Evolutionary conservation across 1,140 invertebrate genomes (phyloP).

Genomic region (Zaprionus tsacasi): DNA sequence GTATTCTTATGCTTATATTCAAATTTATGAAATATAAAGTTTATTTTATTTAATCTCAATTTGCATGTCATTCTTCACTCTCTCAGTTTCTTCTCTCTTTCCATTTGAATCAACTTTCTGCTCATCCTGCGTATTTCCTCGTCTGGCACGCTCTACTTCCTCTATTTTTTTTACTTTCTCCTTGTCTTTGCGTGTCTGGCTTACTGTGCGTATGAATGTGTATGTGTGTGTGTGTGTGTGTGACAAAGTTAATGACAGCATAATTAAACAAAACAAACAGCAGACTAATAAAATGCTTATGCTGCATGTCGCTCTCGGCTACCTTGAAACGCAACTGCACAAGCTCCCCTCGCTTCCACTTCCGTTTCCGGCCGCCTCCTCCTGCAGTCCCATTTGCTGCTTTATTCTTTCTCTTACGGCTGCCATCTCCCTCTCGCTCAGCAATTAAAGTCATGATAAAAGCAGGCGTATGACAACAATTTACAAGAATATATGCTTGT

Average conservation of each 20-base stretch:
- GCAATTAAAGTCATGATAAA: conserved; percentile 74
- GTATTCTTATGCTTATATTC: background rate
- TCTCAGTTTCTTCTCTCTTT: background rate
- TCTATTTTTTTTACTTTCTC: background rate
- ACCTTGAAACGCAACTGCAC: conserved; percentile 40
- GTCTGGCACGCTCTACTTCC: background rate
- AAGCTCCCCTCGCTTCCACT: conserved; percentile 18
- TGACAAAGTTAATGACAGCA: conserved; percentile 79
- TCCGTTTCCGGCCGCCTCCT: background rate
- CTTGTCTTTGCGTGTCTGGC: conserved; percentile 6
- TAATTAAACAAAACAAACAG: conserved; percentile 82
- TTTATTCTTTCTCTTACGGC: background rate
- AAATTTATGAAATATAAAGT: background rate
- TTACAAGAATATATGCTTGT: conserved; percentile 3
- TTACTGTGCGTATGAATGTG: background rate
- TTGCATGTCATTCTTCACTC: too few species aligned
- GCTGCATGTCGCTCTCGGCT: conserved; percentile 54
- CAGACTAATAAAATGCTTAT: conserved; percentile 78
- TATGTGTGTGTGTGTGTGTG: conserved; percentile 50
- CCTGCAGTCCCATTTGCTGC: background rate
- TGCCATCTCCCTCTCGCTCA: conserved; percentile 40
- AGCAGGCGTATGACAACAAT: conserved; percentile 61
- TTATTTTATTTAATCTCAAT: background rate
- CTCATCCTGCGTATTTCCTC: conserved; percentile 7
- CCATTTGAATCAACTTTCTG: background rate